Percentiles rank a stretch among this genome's conserved stretches.
Evolutionary conservation across 2,797 vertebrate genomes (phyloP).

Genomic region (Meriones psammophilus): DNA sequence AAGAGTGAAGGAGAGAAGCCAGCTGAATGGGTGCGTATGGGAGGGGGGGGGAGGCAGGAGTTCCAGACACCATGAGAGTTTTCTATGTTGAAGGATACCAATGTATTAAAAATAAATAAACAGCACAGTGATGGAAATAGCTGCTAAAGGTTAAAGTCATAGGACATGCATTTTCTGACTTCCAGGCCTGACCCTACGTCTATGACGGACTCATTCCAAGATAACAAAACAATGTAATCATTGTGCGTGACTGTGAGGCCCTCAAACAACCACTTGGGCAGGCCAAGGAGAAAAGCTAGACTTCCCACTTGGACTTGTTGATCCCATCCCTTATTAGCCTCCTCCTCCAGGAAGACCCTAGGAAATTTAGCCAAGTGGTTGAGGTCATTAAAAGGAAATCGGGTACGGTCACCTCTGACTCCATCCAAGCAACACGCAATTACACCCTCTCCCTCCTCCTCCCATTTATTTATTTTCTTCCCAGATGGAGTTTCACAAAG

Average conservation of each 20-base stretch:
- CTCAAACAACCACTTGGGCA: neutral
- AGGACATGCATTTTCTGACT: conserved; percentile 53
- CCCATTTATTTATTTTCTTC: neutral
- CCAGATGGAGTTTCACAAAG: neutral
- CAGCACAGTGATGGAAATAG: neutral
- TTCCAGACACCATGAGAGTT: neutral
- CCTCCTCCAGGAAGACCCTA: conserved; percentile 46
- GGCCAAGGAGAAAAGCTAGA: neutral
- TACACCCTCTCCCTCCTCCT: neutral
- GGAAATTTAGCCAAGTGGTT: conserved; percentile 4
- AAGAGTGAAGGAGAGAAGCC: conserved; percentile 25
- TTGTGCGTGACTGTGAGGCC: neutral
- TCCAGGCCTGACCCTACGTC: neutral
- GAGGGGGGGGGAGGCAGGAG: neutral
- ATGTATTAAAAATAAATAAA: conserved; percentile 14
- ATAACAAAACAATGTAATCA: conserved; percentile 23
- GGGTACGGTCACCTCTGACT: neutral
- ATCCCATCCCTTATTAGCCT: neutral
- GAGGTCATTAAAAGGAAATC: conserved; percentile 8
- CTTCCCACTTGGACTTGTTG: neutral
- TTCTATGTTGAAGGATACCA: conserved; percentile 28
- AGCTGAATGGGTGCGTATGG: neutral
- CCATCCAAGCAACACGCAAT: neutral
- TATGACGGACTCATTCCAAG: neutral
- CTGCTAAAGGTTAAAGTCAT: conserved; percentile 42